These are phyloP conservation scores for Meleagris gallopavo DNA, from an alignment of 2,113 vertebrate species.

Conservation along the genomic window DNA sequence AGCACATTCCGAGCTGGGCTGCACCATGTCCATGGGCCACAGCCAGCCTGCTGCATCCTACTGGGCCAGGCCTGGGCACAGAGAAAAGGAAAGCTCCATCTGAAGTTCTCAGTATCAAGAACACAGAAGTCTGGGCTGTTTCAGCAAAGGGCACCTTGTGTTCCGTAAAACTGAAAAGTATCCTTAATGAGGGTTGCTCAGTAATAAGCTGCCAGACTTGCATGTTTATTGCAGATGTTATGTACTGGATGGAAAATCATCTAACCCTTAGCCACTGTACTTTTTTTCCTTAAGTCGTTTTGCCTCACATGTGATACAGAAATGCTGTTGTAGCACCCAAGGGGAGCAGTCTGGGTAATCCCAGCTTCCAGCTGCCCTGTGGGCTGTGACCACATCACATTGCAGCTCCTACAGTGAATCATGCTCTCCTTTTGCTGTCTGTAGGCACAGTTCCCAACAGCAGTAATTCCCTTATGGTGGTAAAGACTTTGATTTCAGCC, in stretches of 20 bases:
- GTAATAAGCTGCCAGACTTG: background rate
- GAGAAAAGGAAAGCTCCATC: background rate
- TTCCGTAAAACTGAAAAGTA: background rate
- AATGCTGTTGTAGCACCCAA: background rate
- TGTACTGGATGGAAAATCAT: background rate
- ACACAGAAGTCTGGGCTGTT: background rate
- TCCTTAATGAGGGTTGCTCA: background rate
- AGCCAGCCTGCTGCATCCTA: background rate
- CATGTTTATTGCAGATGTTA: background rate
- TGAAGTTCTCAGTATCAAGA: accelerated
- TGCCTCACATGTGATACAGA: background rate
- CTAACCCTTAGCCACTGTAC: background rate
- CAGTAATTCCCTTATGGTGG: background rate
- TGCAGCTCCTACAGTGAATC: background rate
- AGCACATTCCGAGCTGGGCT: accelerated
- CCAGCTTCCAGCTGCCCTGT: background rate
- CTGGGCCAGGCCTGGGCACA: background rate
- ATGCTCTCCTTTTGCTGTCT: background rate
- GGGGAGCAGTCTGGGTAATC: accelerated
- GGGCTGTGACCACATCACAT: accelerated
- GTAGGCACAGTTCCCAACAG: background rate
- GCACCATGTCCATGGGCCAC: accelerated
- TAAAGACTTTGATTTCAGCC: background rate
- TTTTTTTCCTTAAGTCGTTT: background rate
- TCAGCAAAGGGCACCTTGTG: background rate